Conservation (phyloP, 2,113 vertebrate species). For the Nycticryphes semicollaris region DNA sequence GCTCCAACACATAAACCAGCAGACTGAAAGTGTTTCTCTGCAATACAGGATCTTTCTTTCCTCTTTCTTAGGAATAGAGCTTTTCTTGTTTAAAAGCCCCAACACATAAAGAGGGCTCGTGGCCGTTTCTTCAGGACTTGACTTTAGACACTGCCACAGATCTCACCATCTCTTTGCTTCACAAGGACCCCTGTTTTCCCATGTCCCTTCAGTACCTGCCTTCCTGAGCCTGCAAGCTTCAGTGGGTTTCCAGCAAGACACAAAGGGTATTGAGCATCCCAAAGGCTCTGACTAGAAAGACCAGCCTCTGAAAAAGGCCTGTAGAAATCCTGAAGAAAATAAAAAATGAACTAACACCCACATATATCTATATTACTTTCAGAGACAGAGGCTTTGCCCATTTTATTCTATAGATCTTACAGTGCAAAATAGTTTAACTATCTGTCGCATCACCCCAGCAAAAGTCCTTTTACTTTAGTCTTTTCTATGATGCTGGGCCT, state of each 20-base stretch:
- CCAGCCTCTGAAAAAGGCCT: not conserved
- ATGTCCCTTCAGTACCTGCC: accelerated
- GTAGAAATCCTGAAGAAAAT: not conserved
- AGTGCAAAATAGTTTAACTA: not conserved
- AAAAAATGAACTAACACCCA: not conserved
- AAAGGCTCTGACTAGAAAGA: not conserved
- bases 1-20: not conserved
- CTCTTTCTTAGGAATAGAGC: not conserved
- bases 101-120: not conserved
- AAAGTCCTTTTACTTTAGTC: not conserved
- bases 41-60: not conserved
- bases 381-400: not conserved
- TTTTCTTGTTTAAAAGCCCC: not conserved
- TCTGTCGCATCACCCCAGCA: not conserved
- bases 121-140: not conserved
- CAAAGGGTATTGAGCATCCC: not conserved
- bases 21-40: not conserved
- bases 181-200: not conserved
- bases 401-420: not conserved
- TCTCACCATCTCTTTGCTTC: not conserved
- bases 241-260: not conserved
- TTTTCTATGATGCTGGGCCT: not conserved
- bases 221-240: not conserved
- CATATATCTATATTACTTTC: not conserved
- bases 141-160: not conserved